Conservation (phyloP, 2,113 vertebrate genomes). For the Rhea americana region DNA sequence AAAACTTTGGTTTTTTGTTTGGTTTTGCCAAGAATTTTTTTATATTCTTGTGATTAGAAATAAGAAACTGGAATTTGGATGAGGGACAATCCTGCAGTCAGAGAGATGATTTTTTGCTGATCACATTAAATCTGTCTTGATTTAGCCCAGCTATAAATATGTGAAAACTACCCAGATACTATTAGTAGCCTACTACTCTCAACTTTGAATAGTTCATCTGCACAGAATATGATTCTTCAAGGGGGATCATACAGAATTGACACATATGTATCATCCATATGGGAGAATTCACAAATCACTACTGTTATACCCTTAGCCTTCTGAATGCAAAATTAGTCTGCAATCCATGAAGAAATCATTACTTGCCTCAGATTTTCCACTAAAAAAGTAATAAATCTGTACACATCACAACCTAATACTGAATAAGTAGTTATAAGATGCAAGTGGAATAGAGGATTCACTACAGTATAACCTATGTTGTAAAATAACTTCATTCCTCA, state of each 20-base stretch:
- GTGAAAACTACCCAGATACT: not conserved
- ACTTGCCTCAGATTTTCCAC: not conserved
- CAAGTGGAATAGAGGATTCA: not conserved
- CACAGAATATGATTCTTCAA: not conserved
- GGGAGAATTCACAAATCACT: not conserved
- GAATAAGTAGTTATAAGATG: not conserved
- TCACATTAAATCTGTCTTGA: not conserved
- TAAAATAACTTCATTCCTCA: not conserved
- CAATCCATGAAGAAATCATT: not conserved
- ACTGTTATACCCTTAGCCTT: not conserved
- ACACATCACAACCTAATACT: not conserved
- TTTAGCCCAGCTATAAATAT: not conserved
- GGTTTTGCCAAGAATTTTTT: not conserved
- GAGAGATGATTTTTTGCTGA: not conserved
- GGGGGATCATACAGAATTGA: not conserved
- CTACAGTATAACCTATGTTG: not conserved
- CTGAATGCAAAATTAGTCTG: not conserved
- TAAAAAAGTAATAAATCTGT: not conserved
- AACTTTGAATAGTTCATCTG: not conserved
- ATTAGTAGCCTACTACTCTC: not conserved
- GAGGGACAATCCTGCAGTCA: fast-evolving
- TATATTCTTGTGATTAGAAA: not conserved
- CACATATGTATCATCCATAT: not conserved
- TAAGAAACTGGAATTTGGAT: not conserved
- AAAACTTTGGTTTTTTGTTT: not conserved